Evolutionary conservation across 2,888 invertebrate species (phyloP).

Genomic region (Hypomecis punctinalis): DNA sequence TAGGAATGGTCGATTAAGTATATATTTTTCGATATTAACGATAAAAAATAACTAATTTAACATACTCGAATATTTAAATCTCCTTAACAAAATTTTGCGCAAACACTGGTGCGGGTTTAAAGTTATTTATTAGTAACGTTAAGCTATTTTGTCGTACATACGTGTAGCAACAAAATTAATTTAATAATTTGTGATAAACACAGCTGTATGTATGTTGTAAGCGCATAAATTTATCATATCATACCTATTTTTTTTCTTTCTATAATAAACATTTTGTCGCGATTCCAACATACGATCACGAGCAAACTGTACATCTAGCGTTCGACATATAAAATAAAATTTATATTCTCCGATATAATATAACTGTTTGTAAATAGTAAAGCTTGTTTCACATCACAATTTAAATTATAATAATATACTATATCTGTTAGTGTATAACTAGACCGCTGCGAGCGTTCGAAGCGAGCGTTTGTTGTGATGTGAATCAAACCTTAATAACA

Average conservation of each 20-base stretch:
- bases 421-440: no score
- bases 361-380: slow-evolving; percentile 36
- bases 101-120: slow-evolving; percentile 42
- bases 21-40: slow-evolving; percentile 38
- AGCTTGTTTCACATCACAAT: slow-evolving; percentile 34
- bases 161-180: slow-evolving; percentile 10
- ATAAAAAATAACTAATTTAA: slow-evolving; percentile 45
- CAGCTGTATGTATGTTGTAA: slow-evolving; percentile 7
- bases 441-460: background rate
- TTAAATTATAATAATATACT: background rate
- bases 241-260: no score
- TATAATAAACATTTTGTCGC: background rate
- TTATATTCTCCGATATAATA: slow-evolving; percentile 45
- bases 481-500: slow-evolving; percentile 6
- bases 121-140: slow-evolving; percentile 24
- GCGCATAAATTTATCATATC: background rate
- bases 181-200: background rate
- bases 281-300: slow-evolving; percentile 14
- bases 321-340: slow-evolving; percentile 49
- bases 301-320: slow-evolving; percentile 51
- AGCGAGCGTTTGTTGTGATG: background rate
- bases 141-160: slow-evolving; percentile 21
- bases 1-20: slow-evolving; percentile 41
- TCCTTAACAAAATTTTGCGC: slow-evolving; percentile 50
- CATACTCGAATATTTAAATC: slow-evolving; percentile 45